Evolutionary conservation across 1,140 invertebrate genomes (phyloP), one percentile per base, ranked within the genome.

Genomic region (Chlorops oryzae): DNA sequence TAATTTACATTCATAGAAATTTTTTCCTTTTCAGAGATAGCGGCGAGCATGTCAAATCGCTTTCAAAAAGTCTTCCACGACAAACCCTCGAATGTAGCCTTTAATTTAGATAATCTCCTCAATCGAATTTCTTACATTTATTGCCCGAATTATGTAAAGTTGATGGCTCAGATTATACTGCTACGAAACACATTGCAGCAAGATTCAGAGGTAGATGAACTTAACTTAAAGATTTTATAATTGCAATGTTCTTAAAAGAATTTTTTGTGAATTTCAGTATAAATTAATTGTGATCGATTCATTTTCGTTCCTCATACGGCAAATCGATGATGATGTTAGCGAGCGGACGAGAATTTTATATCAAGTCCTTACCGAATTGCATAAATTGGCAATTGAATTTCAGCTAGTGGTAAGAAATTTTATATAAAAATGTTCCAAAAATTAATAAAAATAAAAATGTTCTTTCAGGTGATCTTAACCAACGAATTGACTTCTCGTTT

Each of bases 401-500:
- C 39, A 56, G 34, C 56, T 67, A 32, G 59, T 57, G 15, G 64
- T 69, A 54, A 57, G 57, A 50, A 50, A 12, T 39, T 18, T 32
- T 47, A 45, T 4, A 23, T 18, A 40, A 51, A 20, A 25, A 37
- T 50, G 25, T 43, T 47, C 44, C 37, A 44, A 10, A 18, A 24
- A 24, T 43, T 43, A 21, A 13, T 13, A 13, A 43, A 43, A 18
- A 25, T 43, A 37, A 51, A 34, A 41, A 40, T 18, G 22, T 35
- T 55, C 3, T 63, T 71, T 38, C 49, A 79, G 78, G 62, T 79
- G 2, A 63, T 79, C 2, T 27, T 79, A 15, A 76, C 76, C 43
- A 80, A 79, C 57, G 76, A 79, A 55, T 74, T 78, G 68, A 79
- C 75, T 10, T 75, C 75, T 4, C 63, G 77, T 27, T 70, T 74